Base-by-base conservation (phyloP, 2,113 vertebrate genomes). In the Tylochromis polylepis region DNA sequence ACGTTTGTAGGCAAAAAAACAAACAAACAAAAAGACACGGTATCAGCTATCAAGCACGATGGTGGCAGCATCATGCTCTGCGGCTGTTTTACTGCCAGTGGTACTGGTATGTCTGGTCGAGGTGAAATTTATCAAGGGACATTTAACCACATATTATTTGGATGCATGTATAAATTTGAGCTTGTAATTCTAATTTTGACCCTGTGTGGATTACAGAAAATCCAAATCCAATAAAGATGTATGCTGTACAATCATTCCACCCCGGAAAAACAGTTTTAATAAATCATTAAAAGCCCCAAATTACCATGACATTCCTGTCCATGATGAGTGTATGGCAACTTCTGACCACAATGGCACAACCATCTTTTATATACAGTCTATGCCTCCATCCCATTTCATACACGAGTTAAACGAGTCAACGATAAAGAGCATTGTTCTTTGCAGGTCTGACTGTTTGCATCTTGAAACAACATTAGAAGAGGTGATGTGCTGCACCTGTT, bases 401-500 rank as follows among this genome's bases (percentile, higher is more conserved):
- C 29, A 49, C 4, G 1, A 0, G 49, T 29, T 49, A 75, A 49
- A 51, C 16, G 6, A 51, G 24, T 29, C 43, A 5, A 51, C 8
- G 24, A 72, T 7, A 5, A 49, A 49, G 24, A 75, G 22, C 22
- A 72, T 16, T 51, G 18, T 51, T 51, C 6, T 8, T 16, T 18
- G 16, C 6, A 9, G 16, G 59, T 3, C 29, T 5, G 8, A 4
- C 10, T 5, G 29, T 38, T 16, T 49, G 41, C 15, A 20, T 1
- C 24, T 11, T 75, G 24, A 75, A 75, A 75, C 41, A 57, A 79
- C 15, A 18, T 22, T 3, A 10, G 56, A 55, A 29, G n/a, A 46
- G 22, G 2, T 18, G 15, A 6, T 14, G 2, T 1, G 2, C 31
- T 86, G 86, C 91, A 99, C 99, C 97, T 98, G 90, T 97, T 95